phyloP scores from a whole-genome alignment of 2,888 invertebrate species.

The Poecilobothrus nobilitatus region DNA sequence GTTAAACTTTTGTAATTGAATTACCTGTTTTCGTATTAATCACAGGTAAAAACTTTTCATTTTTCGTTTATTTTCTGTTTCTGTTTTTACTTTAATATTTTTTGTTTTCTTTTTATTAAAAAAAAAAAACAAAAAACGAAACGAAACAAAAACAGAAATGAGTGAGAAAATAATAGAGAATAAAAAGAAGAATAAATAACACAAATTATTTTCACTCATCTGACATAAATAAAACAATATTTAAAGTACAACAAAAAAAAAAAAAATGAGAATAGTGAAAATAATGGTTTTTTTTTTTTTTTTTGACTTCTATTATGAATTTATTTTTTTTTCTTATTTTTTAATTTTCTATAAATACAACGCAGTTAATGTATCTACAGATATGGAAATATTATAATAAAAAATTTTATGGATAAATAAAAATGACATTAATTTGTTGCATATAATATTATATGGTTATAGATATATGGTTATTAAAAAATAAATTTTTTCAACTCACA shows the following conservation, averaged over 20 bases:
- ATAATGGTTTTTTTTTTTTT: not conserved
- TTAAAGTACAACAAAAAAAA: not conserved
- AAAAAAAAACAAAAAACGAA: too few species aligned
- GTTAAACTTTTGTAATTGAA: constrained; percentile 6
- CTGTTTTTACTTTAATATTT: not conserved
- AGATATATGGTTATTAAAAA: too few species aligned
- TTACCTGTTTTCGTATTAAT: constrained; percentile 6
- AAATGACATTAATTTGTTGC: too few species aligned
- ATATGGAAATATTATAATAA: too few species aligned
- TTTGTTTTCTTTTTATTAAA: not conserved
- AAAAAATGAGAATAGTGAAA: not conserved
- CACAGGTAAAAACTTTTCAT: constrained; percentile 2
- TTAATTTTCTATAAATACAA: too few species aligned
- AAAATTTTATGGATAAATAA: too few species aligned
- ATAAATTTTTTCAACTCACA: too few species aligned
- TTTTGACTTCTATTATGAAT: not conserved
- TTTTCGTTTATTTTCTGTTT: constrained; percentile 2
- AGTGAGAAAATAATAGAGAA: too few species aligned
- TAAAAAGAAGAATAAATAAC: not conserved
- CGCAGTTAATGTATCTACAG: too few species aligned
- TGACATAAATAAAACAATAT: not conserved
- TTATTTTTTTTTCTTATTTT: not conserved
- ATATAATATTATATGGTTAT: too few species aligned
- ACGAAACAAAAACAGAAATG: too few species aligned
- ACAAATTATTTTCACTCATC: not conserved